Conservation (phyloP, 2,797 vertebrate species). For the Eutrigla gurnardus region DNA sequence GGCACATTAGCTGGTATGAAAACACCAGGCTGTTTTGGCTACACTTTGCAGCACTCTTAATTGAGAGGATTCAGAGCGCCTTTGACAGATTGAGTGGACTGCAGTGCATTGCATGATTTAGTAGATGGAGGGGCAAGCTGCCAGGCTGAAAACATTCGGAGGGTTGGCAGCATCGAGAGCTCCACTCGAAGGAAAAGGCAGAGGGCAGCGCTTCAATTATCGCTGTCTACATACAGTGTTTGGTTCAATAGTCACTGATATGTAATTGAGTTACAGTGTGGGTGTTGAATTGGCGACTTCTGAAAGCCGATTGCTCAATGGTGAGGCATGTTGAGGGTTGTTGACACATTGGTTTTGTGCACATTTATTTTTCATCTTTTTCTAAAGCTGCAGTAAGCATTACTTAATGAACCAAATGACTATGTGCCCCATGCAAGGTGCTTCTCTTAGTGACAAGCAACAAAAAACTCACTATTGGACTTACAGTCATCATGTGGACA, state of each 20-base stretch:
- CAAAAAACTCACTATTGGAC: no score
- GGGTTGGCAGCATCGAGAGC: conserved; percentile 50
- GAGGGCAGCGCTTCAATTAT: conserved; percentile 30
- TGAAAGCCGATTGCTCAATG: neutral
- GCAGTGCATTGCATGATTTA: conserved; percentile 45
- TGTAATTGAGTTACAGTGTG: neutral
- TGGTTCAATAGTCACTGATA: conserved; percentile 8
- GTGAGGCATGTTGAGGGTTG: neutral
- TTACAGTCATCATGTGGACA: neutral
- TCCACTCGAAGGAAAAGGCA: conserved; percentile 34
- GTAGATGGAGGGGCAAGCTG: conserved; percentile 36
- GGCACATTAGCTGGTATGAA: conserved; percentile 43
- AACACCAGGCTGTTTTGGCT: conserved; percentile 51
- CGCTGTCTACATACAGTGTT: conserved; percentile 19
- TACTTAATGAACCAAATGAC: neutral
- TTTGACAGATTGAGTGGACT: conserved; percentile 63
- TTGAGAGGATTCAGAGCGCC: conserved; percentile 57
- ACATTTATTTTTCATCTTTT: neutral
- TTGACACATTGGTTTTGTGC: neutral
- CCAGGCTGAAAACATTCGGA: conserved; percentile 49
- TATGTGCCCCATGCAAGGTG: no score
- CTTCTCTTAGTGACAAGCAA: no score
- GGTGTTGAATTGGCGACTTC: neutral
- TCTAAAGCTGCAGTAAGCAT: neutral
- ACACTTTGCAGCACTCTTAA: conserved; percentile 52